Evolutionary conservation across 2,113 vertebrate species (phyloP).

Genomic region (Panthera tigris): DNA sequence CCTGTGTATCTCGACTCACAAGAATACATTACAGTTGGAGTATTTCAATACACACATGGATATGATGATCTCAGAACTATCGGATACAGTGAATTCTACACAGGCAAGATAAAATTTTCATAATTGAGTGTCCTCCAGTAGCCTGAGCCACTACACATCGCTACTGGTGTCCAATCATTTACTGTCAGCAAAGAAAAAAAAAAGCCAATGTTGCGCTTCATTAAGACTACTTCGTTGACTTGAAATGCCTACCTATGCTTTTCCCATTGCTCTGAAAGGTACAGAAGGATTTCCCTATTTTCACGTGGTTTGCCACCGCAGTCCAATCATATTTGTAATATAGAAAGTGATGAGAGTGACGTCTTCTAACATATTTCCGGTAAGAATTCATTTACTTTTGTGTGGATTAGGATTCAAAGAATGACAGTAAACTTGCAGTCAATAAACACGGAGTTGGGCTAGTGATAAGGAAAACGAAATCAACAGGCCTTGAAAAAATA

Average conservation of each 20-base stretch:
- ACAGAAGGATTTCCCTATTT: background rate
- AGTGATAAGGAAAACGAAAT: background rate
- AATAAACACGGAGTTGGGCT: background rate
- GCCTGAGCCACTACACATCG: background rate
- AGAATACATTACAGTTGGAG: background rate
- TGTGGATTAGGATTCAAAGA: conserved; percentile 7
- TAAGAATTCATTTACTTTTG: conserved; percentile 12
- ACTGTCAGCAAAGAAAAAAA: background rate
- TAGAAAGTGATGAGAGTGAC: background rate
- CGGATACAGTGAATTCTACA: background rate
- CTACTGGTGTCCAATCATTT: background rate
- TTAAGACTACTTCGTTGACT: background rate
- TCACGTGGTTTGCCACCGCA: background rate
- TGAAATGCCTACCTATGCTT: background rate
- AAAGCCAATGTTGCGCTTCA: background rate
- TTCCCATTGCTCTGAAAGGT: background rate
- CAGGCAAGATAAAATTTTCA: background rate
- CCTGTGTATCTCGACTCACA: background rate
- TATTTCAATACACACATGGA: background rate
- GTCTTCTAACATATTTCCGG: background rate
- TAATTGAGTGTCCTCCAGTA: background rate
- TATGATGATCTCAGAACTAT: background rate
- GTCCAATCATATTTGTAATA: background rate
- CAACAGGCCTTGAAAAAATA: background rate
- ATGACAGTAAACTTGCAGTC: background rate